Percentiles rank a stretch among this genome's conserved stretches.
Evolutionary conservation across 2,888 invertebrate species (phyloP).

Genomic region (Drosophila kambysellisi): DNA sequence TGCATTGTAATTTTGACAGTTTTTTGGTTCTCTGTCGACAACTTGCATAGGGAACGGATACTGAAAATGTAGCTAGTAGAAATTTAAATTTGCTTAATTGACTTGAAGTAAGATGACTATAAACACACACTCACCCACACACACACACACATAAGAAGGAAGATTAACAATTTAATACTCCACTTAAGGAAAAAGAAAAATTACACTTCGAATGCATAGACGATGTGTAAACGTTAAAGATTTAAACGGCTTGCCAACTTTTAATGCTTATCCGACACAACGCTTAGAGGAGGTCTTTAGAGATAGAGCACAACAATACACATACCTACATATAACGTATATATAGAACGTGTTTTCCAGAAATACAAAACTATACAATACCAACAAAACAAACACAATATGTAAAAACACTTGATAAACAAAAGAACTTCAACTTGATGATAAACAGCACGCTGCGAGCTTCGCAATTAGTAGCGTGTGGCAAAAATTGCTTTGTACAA

Average conservation of each 20-base stretch:
- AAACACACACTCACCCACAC: slow-evolving; percentile 27
- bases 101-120: slow-evolving; percentile 41
- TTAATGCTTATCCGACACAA: slow-evolving; percentile 74
- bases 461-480: slow-evolving; percentile 3
- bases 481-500: slow-evolving; percentile 70
- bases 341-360: slow-evolving; percentile 55
- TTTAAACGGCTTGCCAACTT: slow-evolving; percentile 67
- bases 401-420: slow-evolving; percentile 69
- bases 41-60: slow-evolving; percentile 39
- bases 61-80: slow-evolving; percentile 72
- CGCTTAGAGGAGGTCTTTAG: slow-evolving; percentile 71
- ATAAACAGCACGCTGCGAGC: slow-evolving; percentile 27
- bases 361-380: slow-evolving; percentile 52
- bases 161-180: slow-evolving; percentile 70
- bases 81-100: slow-evolving; percentile 73
- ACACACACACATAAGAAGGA: slow-evolving; percentile 40
- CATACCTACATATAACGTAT: slow-evolving; percentile 34
- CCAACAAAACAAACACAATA: slow-evolving; percentile 49
- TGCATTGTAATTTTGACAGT: slow-evolving; percentile 30
- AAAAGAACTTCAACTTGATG: slow-evolving; percentile 30
- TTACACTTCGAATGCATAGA: slow-evolving; percentile 39
- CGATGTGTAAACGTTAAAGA: slow-evolving; percentile 34
- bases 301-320: slow-evolving; percentile 68
- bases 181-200: slow-evolving; percentile 48
- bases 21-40: slow-evolving; percentile 20